Base-by-base conservation (phyloP, 2,113 vertebrate species). In the Protomyctophum bolini region DNA sequence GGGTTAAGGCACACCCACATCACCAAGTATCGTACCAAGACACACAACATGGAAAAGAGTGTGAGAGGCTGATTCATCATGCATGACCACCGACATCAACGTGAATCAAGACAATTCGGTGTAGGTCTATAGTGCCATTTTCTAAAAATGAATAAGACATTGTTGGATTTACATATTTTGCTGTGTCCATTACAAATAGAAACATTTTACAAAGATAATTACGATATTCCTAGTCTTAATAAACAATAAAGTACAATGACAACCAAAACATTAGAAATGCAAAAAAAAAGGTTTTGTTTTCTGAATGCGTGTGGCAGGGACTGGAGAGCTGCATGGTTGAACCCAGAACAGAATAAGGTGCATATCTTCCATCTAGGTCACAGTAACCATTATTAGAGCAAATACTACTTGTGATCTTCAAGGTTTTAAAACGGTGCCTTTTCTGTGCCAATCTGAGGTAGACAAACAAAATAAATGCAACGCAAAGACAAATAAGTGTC, bases 1-100 rank as follows among this genome's bases (percentile, higher is more conserved):
- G n/a, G n/a, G n/a, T n/a, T n/a, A n/a, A n/a, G n/a, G 94, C 96
- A 95, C 94, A 88, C 92, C 88, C 91, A 95, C 91, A 92, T 89
- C 90, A 93, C 92, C 89, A 90, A 90, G 91, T 76, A 91, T 84
- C 88, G 91, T 49, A 55, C 45, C 58, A 75, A 65, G 79, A 70
- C 77, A 65, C 60, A 15, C 71, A 70, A 66, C 62, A 65, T 65
- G 62, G 60, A 76, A 60, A 58, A 58, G 33, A 83, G 81, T 75
- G 33, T 67, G 73, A 50, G 80, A 83, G 81, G 88, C 72, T 52
- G 14, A 80, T 70, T 79, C 84, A 67, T 80, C 94, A 93, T 95
- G 94, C 94, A 93, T 76, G 84, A 89, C 79, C 86, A 80, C 80
- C 77, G 88, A 91, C 75, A 91, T 76, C 86, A 89, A 91, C 85